These are phyloP conservation scores for Drosophila austrosaltans DNA, from an alignment of 2,888 invertebrate genomes.

Conservation along the genomic window DNA sequence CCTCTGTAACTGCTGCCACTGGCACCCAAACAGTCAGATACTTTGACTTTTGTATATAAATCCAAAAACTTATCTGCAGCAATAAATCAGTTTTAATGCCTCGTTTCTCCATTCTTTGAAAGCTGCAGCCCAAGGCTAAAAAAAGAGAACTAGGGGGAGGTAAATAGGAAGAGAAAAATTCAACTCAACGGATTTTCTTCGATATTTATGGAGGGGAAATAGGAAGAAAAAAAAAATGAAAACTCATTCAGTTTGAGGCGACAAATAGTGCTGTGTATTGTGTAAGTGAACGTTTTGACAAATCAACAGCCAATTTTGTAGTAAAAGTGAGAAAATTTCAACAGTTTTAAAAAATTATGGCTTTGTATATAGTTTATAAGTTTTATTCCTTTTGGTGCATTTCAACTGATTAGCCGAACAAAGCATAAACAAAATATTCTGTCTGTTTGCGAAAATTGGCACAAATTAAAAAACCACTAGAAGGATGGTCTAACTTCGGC, in stretches of 20 bases:
- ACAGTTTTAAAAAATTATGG: neutral
- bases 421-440: too few species aligned
- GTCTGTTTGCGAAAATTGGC: too few species aligned
- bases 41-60: conserved; percentile 59
- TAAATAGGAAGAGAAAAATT: neutral
- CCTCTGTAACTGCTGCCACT: neutral
- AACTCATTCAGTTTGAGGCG: neutral
- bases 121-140: conserved; percentile 12
- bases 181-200: conserved; percentile 9
- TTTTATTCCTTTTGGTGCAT: too few species aligned
- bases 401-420: too few species aligned
- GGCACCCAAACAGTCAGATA: conserved; percentile 4
- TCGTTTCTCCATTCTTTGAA: conserved; percentile 40
- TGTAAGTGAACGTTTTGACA: neutral
- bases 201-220: conserved; percentile 3
- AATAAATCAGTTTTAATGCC: conserved; percentile 76
- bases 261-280: neutral
- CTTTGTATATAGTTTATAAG: too few species aligned
- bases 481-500: too few species aligned
- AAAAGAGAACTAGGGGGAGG: neutral
- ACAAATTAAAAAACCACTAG: too few species aligned
- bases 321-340: neutral
- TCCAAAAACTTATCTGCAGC: conserved; percentile 70
- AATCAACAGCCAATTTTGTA: neutral
- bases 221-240: neutral